Evolutionary conservation across 2,113 vertebrate species (phyloP), one percentile per base, ranked within the genome.

Genomic region (Artemisiospiza belli): DNA sequence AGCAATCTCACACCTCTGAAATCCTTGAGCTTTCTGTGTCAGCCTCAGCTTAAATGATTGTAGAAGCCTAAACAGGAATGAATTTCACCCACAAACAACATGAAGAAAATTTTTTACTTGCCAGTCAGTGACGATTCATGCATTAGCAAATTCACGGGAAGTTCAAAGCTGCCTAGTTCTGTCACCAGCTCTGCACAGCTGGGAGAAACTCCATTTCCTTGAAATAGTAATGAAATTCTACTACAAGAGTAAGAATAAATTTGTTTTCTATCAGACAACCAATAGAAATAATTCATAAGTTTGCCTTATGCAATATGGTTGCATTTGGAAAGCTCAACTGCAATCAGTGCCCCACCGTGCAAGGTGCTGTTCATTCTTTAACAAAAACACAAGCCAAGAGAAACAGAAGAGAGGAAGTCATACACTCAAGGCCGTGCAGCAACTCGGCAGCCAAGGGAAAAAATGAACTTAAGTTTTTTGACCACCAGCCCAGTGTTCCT

Each of bases 271-370:
- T 83, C 43, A 97, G 89, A 94, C 63, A 87, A 73, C 74, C 55
- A 91, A 87, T 39, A 87, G 75, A 91, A 95, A 94, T 94, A 96
- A 97, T 95, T 96, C 84, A 91, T 95, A 94, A 89, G 64, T 90
- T 94, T 90, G 27, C 46, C 44, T 90, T 85, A 70, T 55, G 55
- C 2, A 16, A 86, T 85, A 77, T 12, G 8, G 67, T 55, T 83
- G 57, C 69, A 11, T 88, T 91, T 86, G 64, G 85, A 94, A 95
- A 93, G 55, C 85, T 83, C 92, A 91, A 68, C 44, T 88, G 78
- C 75, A 85, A 83, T 80, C 90, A 91, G 20, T 85, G 69, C 51
- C 82, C 69, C 59, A 83, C 55, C 41, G 75, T 83, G 79, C 79
- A 91, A 93, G 93, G 85, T 84, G 35, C 43, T 85, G 74, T 70